Base-by-base conservation (phyloP, 2,888 invertebrate species). In the Lasius fuliginosus region DNA sequence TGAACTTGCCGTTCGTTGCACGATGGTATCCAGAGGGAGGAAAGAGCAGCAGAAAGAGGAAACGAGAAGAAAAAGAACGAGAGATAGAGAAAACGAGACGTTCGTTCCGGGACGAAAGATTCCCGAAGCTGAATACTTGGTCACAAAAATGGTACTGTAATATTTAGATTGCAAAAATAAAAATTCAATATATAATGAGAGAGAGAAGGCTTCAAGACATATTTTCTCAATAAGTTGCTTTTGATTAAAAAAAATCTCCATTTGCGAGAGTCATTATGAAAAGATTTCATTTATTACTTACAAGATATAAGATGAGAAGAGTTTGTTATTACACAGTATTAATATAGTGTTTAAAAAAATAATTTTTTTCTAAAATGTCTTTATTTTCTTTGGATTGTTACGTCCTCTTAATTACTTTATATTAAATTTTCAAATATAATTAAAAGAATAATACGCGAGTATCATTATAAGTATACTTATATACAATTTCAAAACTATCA, bases 1-100 rank as follows among this genome's bases (percentile, higher is more conserved):
- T 90, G 92, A 92, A 92, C 92, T 82, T 84, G 88, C 82, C 82
- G 76, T 27, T 76, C 69, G 82, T 84, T 85, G 87, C 84, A 74
- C 82, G 85, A 83, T 75, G 69, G 65, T 71, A 67, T 33, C 65
- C 36, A 64, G 75, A 58, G 69, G 76, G 83, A 75, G 60, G 83
- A 79, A 82, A 74, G 82, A 85, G 68, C 56, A 81, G 82, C 71
- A 30, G 82, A 67, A 81, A 27, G 36, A 11, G 42, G 42, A n/a
- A 62, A 75, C 36, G 36, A 56, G 71, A 77, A 56, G 69, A 83
- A 27, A 65, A 65, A 68, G 46, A 42, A 65, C 15, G 62, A 68
- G 81, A 76, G 40, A 46, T 36, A 60, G 69, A 23, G 36, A 33
- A 18, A 42, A 67, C 74, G 56, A 73, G 42, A 69, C 12, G 30